Evolutionary conservation across 2,888 invertebrate genomes (phyloP).

Genomic region (Lepetodrilus schrolli): DNA sequence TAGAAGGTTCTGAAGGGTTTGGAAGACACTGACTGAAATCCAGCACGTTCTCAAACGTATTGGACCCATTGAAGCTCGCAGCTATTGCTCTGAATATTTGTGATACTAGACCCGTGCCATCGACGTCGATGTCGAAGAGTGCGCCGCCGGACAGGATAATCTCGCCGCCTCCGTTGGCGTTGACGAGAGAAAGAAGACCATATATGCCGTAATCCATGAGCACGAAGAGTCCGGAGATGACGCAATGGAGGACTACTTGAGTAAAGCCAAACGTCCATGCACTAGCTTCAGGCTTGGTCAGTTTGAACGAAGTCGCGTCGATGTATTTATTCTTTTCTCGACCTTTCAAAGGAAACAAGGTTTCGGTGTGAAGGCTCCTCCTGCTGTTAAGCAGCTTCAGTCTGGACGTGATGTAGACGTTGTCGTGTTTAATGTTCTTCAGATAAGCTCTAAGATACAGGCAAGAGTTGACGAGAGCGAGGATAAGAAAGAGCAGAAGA

Average conservation of each 20-base stretch:
- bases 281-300: not conserved
- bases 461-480: conserved; percentile 3
- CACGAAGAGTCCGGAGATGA: not conserved
- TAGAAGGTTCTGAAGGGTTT: not conserved
- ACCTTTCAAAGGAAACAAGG: conserved; percentile 11
- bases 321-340: conserved; percentile 12
- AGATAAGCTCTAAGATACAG: not conserved
- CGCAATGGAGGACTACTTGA: not conserved
- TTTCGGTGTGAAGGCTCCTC: not conserved
- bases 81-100: not conserved
- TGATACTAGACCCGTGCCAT: not conserved
- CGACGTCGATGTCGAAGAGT: not conserved
- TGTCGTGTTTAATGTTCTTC: conserved; percentile 3
- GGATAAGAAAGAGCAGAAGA: conserved; percentile 1
- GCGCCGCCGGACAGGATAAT: not conserved
- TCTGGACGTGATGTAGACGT: not conserved
- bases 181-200: not conserved
- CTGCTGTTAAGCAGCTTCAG: conserved; percentile 2
- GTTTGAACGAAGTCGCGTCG: not conserved
- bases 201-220: conserved; percentile 9
- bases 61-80: not conserved
- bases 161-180: not conserved
- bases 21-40: conserved; percentile 14
- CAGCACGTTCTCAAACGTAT: conserved; percentile 13
- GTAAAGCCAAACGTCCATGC: conserved; percentile 13